These are phyloP conservation scores for Noctua pronuba DNA, from an alignment of 2,888 invertebrate species.

Conservation along the genomic window DNA sequence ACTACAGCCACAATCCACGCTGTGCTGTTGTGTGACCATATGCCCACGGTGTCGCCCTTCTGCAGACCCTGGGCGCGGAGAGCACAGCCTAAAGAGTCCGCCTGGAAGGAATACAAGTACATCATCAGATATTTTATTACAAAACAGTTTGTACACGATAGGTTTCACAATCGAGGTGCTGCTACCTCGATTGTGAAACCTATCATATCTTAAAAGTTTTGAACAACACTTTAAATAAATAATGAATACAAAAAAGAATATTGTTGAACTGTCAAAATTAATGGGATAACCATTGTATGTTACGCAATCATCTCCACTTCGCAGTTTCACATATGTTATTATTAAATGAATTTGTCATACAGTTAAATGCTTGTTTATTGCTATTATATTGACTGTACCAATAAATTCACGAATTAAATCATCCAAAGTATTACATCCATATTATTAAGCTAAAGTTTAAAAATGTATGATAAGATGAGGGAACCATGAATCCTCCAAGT, in stretches of 20 bases:
- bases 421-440: too few species aligned
- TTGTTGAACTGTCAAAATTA: neutral
- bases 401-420: neutral
- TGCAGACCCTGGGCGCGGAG: slow-evolving; percentile 92
- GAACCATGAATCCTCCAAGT: neutral
- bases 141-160: neutral
- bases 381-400: neutral
- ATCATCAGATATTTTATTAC: neutral
- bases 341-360: neutral
- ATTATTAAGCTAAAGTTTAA: neutral
- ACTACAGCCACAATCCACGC: slow-evolving; percentile 94
- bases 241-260: neutral
- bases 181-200: neutral
- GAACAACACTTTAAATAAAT: neutral
- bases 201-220: neutral
- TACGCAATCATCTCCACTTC: neutral
- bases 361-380: neutral
- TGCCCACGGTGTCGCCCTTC: slow-evolving; percentile 94
- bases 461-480: neutral
- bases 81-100: slow-evolving; percentile 94
- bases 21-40: slow-evolving; percentile 95
- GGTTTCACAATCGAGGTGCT: too few species aligned
- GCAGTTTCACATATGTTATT: neutral
- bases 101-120: slow-evolving; percentile 80
- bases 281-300: neutral